Percentiles rank a stretch among this genome's conserved stretches.
phyloP scores from a whole-genome alignment of 2,113 vertebrate species.

The Oncorhynchus kisutch region DNA sequence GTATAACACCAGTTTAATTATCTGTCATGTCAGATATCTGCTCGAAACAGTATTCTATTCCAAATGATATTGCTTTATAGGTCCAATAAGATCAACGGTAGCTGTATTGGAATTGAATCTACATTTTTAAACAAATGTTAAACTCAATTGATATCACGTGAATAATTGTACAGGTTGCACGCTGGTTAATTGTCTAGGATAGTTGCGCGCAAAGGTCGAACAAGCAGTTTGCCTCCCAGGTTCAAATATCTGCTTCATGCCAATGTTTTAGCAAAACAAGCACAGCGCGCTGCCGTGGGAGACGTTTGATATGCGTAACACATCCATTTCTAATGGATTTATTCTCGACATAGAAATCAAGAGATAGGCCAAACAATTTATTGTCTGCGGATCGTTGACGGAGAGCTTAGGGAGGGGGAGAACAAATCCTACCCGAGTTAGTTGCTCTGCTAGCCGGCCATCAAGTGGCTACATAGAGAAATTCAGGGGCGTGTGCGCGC shows the following conservation, averaged over 20 bases:
- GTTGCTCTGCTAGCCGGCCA: slow-evolving; percentile 69
- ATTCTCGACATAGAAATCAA: slow-evolving; percentile 8
- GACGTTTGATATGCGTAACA: slow-evolving; percentile 17
- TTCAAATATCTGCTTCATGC: neutral
- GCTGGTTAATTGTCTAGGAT: neutral
- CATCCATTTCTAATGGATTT: slow-evolving; percentile 19
- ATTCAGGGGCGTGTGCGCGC: slow-evolving; percentile 69
- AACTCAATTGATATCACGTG: too few species aligned
- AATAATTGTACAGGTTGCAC: too few species aligned
- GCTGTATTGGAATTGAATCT: too few species aligned
- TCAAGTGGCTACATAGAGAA: slow-evolving; percentile 80
- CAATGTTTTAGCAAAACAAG: neutral
- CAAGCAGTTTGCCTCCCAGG: slow-evolving; percentile 2
- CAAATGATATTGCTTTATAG: too few species aligned
- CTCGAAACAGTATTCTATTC: too few species aligned
- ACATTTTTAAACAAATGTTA: too few species aligned
- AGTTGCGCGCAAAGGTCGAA: neutral
- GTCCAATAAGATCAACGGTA: too few species aligned
- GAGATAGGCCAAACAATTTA: slow-evolving; percentile 1
- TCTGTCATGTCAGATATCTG: too few species aligned
- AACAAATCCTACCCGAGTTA: slow-evolving; percentile 2
- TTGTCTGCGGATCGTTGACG: neutral
- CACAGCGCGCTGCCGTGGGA: neutral
- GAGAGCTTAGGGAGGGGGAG: neutral
- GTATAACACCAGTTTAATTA: too few species aligned